A percentile compares a stretch with the other conserved stretches of the same genome.
These are phyloP conservation scores for Rotaria magnacalcarata DNA, from an alignment of 2,888 invertebrate genomes.

Conservation along the genomic window DNA sequence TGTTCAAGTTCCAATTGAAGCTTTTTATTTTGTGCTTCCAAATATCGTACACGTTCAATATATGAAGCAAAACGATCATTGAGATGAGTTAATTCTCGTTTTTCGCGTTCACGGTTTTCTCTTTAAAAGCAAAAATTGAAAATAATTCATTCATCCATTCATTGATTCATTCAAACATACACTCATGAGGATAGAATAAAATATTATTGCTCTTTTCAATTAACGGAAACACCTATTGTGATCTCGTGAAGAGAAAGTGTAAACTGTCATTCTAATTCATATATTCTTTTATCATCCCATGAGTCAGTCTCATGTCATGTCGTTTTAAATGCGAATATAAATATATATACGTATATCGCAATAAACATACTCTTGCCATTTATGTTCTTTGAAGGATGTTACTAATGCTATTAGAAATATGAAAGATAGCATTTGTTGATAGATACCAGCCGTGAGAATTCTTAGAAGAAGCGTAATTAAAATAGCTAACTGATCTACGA, in stretches of 20 bases:
- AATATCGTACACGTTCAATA: constrained; percentile 60
- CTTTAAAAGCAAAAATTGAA: not conserved
- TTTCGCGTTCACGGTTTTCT: constrained; percentile 37
- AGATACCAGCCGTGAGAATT: not conserved
- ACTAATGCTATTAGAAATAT: not conserved
- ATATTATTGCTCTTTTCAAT: not conserved
- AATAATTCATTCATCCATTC: too few relatives aligned
- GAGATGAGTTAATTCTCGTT: constrained; percentile 49
- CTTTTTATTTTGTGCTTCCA: constrained; percentile 59
- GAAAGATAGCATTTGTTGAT: not conserved
- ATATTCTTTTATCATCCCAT: not conserved
- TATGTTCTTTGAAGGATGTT: not conserved
- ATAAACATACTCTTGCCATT: not conserved
- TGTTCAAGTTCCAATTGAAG: constrained; percentile 55
- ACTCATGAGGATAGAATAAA: not conserved
- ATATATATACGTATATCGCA: not conserved
- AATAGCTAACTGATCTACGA: not conserved
- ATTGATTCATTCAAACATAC: not conserved
- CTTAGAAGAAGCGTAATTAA: not conserved
- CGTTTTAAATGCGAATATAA: not conserved
- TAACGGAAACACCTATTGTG: not conserved
- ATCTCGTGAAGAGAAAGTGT: not conserved
- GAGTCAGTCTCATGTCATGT: not conserved
- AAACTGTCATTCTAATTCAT: not conserved
- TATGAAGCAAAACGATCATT: constrained; percentile 63